Base-by-base conservation (phyloP, 2,888 invertebrate species). In the Sarcophaga subvicina region DNA sequence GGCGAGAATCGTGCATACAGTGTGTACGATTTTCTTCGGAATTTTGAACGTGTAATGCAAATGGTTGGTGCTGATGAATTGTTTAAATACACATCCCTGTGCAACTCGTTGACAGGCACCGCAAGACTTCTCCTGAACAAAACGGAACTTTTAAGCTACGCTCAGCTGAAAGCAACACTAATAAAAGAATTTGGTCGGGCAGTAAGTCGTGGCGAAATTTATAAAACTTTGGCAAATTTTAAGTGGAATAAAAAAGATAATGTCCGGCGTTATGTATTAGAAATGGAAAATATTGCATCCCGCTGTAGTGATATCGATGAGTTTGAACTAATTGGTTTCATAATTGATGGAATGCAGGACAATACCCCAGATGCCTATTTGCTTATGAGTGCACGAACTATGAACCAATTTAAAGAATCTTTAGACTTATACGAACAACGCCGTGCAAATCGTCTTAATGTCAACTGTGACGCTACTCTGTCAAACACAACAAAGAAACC, bases 311-410 rank as follows among this genome's bases (percentile, higher is more conserved):
- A n/a, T n/a, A n/a, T n/a, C n/a, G n/a, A n/a, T n/a, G n/a, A n/a
- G n/a, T n/a, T n/a, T n/a, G n/a, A n/a, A n/a, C n/a, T n/a, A n/a
- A n/a, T n/a, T n/a, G n/a, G n/a, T 14, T 27, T 63, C n/a, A n/a
- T 37, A 79, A 63, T 10, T 83, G 83, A 78, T 85, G 70, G 79
- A 85, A 75, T n/a, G n/a, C n/a, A n/a, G n/a, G n/a, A n/a, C n/a
- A n/a, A n/a, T n/a, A n/a, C n/a, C n/a, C n/a, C n/a, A n/a, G n/a
- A n/a, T n/a, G n/a, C n/a, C n/a, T n/a, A n/a, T n/a, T n/a, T n/a
- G n/a, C 54, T 84, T 22, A 81, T 75, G 79, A 84, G 78, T 54
- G 73, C 86, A 10, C 83, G 73, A 14, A 86, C 83, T 25, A 80
- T 86, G 77, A 63, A 83, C 11, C 77, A 83, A 66, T 86, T 86